Evolutionary conservation across 2,888 invertebrate genomes (phyloP), one percentile per base, ranked within the genome.

Genomic region (Volucella inanis): DNA sequence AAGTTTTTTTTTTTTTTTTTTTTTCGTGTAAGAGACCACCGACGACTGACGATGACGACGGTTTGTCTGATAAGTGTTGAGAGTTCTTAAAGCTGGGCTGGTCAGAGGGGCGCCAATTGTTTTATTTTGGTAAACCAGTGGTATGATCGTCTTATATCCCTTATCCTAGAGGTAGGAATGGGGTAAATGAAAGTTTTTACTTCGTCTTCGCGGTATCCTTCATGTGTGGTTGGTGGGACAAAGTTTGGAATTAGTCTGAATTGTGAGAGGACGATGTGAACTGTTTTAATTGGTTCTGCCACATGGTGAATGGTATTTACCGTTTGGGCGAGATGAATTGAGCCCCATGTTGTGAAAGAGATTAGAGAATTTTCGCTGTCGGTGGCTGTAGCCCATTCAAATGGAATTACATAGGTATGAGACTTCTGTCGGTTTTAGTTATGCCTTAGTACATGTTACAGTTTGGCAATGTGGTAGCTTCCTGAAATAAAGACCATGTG

Each of bases 41-140:
- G 31, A 31, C 31, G 31, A 31, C 31, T 31, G 22, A 52, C 31
- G 67, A 67, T 43, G 79, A 75, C 83, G 83, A 76, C 84, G 55
- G 65, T 75, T 79, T 84, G 84, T 84, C 80, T 84, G 67, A 71
- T 55, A 80, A 80, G 80, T 67, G 65, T 43, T 84, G 49, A 61
- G 61, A 61, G 61, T 74, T 43, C n/a, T 14, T 75, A 65, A 71
- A 14, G 49, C n/a, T 49, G 41, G 57, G 47, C 65, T 55, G 71
- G 75, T 22, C 75, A 52, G 54, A 75, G 41, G 67, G 84, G 84
- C 84, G 84, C 84, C 84, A 80, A 55, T 84, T 80, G 71, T 61
- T 75, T 71, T 67, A 70, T 79, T 72, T 72, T 74, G 57, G 59
- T 45, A 54, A 31, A 52, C 47, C 4, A 31, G 12, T 14, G 12